Percentiles rank a stretch among this genome's conserved stretches.
Evolutionary conservation across 2,113 vertebrate genomes (phyloP).

Genomic region (Nothoprocta perdicaria): DNA sequence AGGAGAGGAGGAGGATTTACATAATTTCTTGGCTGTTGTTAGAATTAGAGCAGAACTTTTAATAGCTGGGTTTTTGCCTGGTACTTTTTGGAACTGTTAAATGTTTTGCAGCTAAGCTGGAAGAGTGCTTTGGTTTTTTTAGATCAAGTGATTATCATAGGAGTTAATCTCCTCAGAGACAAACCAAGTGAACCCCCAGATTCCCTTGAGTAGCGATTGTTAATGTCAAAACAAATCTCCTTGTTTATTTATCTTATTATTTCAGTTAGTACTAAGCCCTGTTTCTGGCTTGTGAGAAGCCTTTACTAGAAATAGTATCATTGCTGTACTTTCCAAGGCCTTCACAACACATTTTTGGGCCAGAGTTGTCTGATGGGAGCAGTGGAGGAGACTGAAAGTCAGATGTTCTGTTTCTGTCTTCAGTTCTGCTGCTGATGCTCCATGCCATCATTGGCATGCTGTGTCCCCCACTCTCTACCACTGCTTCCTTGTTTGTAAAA

Average conservation of each 20-base stretch:
- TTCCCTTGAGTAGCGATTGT: constrained; percentile 34
- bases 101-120: constrained; percentile 44
- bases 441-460: accelerated
- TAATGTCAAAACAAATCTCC: constrained; percentile 48
- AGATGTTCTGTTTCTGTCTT: neutral
- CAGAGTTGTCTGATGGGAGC: neutral
- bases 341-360: constrained; percentile 3
- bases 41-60: constrained; percentile 44
- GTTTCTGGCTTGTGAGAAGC: constrained; percentile 29
- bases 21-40: constrained; percentile 26
- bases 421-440: neutral
- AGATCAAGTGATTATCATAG: constrained; percentile 31
- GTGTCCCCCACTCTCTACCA: neutral
- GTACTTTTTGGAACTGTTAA: constrained; percentile 40
- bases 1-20: constrained; percentile 5
- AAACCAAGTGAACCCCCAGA: constrained; percentile 35
- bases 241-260: constrained; percentile 64
- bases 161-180: constrained; percentile 57
- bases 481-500: neutral
- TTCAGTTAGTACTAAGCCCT: constrained; percentile 37
- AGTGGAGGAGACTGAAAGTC: neutral
- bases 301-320: constrained; percentile 20
- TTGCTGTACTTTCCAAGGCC: constrained; percentile 17
- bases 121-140: neutral
- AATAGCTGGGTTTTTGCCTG: constrained; percentile 44